Percentiles rank a stretch among this genome's conserved stretches.
Conservation (phyloP, 2,888 invertebrate species). For the Drosophila lutescens region DNA sequence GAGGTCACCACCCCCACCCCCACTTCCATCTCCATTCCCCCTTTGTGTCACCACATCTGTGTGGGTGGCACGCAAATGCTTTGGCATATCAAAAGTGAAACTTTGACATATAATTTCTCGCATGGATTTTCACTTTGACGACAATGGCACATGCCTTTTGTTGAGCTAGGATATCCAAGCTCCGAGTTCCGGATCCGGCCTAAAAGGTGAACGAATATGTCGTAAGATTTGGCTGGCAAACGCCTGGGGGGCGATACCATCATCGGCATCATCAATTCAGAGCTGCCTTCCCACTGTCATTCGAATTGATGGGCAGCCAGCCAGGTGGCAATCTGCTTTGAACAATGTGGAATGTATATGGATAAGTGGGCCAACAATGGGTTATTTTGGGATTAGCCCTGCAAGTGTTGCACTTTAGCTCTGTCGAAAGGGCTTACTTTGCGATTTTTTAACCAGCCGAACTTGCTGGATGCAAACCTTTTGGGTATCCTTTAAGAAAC, state of each 20-base stretch:
- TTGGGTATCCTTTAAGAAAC: too few relatives aligned
- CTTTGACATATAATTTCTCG: conserved; percentile 80
- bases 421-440: too few relatives aligned
- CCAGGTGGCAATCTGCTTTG: conserved; percentile 20
- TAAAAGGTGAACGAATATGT: conserved; percentile 15
- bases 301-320: conserved; percentile 25
- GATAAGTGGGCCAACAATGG: conserved; percentile 10
- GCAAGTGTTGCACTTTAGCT: background rate
- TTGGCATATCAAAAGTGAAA: conserved; percentile 77
- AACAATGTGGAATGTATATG: background rate
- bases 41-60: background rate
- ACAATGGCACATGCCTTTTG: conserved; percentile 59
- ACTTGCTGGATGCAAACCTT: too few relatives aligned
- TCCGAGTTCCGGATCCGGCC: conserved; percentile 9
- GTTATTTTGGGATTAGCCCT: background rate
- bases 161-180: background rate
- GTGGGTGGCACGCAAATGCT: conserved; percentile 48
- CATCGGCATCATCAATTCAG: conserved; percentile 40
- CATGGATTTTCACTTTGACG: conserved; percentile 79
- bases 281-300: conserved; percentile 11
- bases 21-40: background rate
- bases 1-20: background rate
- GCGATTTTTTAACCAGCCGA: too few relatives aligned
- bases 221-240: conserved; percentile 36
- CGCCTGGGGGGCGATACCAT: conserved; percentile 27